Evolutionary conservation across 2,888 invertebrate genomes (phyloP), one percentile per base, ranked within the genome.

Genomic region (Drosophila anomalata): DNA sequence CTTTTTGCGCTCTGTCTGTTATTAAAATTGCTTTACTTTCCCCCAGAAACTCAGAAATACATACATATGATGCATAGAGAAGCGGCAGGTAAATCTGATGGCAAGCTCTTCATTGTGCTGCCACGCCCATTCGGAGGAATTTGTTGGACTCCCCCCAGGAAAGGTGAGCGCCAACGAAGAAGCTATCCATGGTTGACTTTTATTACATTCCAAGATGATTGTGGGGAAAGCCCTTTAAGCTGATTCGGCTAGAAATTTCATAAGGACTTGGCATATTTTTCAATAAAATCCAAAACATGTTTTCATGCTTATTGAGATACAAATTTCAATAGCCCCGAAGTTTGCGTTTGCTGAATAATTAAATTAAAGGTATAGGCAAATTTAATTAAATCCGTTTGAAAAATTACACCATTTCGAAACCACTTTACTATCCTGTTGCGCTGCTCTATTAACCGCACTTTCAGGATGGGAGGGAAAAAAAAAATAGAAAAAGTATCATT

Each of bases 1-100:
- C 75, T 75, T 72, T 63, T 67, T 66, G 67, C 67, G 62, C 73
- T 66, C 61, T 79, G 84, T 75, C 78, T 83, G 78, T 80, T 81
- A 85, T 81, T 81, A 81, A 80, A 85, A 71, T 78, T 55, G 50
- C 72, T 77, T 55, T 66, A 26, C 61, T 46, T 60, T 69, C 6
- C 26, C 31, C 31, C 33, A 5, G 55, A 6, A 42, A 14, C 22
- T 7, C 36, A 42, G 54, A 41, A 17, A 20, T 42, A 11, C 41
- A 14, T 14, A 41, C 8, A 41, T n/a, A 4, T 7, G 17, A 50
- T 6, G 17, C 20, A 55, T 31, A 55, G 31, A 51, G 42, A 11
- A 11, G 58, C 11, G 20, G 33, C 41, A 51, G 51, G 20, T 14
- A 31, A 56, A 33, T 46, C 33, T n/a, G 47, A 51, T 57, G 67